Evolutionary conservation across 2,113 vertebrate species (phyloP), one percentile per base, ranked within the genome.

Genomic region (Archocentrus centrarchus): DNA sequence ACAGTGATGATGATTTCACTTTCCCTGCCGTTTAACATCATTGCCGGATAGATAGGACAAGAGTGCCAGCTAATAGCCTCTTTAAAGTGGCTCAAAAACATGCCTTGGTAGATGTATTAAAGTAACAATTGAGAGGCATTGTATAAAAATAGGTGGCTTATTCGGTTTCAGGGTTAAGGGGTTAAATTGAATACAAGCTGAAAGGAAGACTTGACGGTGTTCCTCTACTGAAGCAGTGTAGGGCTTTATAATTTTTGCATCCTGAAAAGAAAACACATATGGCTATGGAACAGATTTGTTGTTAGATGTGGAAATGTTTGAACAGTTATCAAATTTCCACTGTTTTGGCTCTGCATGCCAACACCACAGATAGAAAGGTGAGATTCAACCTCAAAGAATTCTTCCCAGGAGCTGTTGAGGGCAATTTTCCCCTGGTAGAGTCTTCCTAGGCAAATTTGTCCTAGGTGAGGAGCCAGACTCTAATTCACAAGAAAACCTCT

Each of bases 1-100:
- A n/a, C 59, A 50, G 30, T 53, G 30, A 76, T 53, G 47, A 32
- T 32, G 68, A 70, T 13, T 30, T 70, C 10, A 53, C 24, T 53
- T 50, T 68, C 2, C 22, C 24, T 68, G 63, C 39, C 14, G 58
- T 79, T 76, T 62, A 44, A 84, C 76, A 80, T 90, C 61, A 77
- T 10, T 61, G 75, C 61, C 53, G 55, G 57, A 64, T 57, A 82
- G 70, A 79, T 3, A 62, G 44, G 57, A 63, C 68, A 81, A 22
- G 39, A 78, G 63, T 50, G 77, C 39, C 35, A 66, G 47, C 27
- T 13, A 53, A 59, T 55, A 81, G 47, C n/a, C 39, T 79, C 66
- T 77, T 85, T 79, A 60, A 77, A 86, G 7, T 82, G 57, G 70
- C 81, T 88, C 70, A 86, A 84, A 35, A 86, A 80, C 64, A 22